Percentiles rank a stretch among this genome's conserved stretches.
phyloP scores from a whole-genome alignment of 2,888 invertebrate species.

The Ditula angustiorana region DNA sequence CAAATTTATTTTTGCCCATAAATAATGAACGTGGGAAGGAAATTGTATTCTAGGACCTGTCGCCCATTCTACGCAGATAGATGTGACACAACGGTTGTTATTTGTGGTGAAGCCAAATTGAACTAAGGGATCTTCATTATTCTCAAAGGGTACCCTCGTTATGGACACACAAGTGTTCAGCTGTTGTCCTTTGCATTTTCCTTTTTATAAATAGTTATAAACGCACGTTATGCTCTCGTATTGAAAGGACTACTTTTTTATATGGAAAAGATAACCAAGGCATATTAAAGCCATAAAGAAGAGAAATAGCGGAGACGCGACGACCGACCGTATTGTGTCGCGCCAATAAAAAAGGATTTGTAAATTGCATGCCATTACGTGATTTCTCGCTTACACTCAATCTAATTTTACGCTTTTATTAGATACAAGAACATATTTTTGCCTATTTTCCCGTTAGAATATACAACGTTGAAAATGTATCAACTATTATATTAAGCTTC shows the following conservation, averaged over 20 bases:
- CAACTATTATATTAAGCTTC: too few relatives aligned
- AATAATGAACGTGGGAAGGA: background rate
- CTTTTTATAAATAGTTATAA: background rate
- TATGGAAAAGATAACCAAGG: too few relatives aligned
- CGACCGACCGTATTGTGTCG: too few relatives aligned
- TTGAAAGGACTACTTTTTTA: background rate
- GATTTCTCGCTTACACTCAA: too few relatives aligned
- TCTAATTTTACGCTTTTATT: too few relatives aligned
- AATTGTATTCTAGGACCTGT: conserved; percentile 9
- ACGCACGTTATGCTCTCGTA: background rate
- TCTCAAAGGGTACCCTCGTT: conserved; percentile 4
- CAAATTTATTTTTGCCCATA: conserved; percentile 5
- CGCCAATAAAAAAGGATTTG: too few relatives aligned
- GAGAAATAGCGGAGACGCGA: too few relatives aligned
- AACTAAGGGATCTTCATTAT: conserved; percentile 6
- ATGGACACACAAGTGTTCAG: background rate
- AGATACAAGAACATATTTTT: too few relatives aligned
- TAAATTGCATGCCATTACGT: too few relatives aligned
- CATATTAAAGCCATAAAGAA: too few relatives aligned
- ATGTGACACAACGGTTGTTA: background rate
- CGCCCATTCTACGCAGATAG: conserved; percentile 1
- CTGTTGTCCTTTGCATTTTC: background rate
- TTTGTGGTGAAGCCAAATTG: background rate
- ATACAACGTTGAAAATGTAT: too few relatives aligned
- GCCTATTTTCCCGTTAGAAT: too few relatives aligned